phyloP scores from a whole-genome alignment of 1,140 invertebrate genomes.

The Dryas iulia region DNA sequence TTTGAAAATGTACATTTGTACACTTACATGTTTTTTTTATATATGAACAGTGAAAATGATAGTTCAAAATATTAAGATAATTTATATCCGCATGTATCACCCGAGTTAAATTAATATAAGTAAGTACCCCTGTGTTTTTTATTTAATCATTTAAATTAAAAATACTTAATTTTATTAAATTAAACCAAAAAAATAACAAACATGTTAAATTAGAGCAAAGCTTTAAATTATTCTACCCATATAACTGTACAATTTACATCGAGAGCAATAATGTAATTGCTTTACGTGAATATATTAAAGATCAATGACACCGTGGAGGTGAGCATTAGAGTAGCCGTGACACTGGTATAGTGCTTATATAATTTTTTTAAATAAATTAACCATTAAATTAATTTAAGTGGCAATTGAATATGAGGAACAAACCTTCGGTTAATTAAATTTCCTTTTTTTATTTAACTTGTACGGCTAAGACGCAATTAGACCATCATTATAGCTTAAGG shows the following conservation, averaged over 20 bases:
- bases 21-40: too few relatives aligned
- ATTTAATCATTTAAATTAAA: too few relatives aligned
- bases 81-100: too few relatives aligned
- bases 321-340: conserved; percentile 28
- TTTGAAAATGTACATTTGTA: too few relatives aligned
- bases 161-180: too few relatives aligned
- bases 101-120: too few relatives aligned
- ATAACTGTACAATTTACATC: background rate
- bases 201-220: background rate
- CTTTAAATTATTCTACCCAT: background rate
- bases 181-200: background rate
- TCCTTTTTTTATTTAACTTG: conserved; percentile 13
- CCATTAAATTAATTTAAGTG: conserved; percentile 17
- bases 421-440: conserved; percentile 16
- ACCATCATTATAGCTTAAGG: conserved; percentile 13
- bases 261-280: conserved; percentile 7
- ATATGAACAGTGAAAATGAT: too few relatives aligned
- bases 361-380: conserved; percentile 27
- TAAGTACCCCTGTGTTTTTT: too few relatives aligned
- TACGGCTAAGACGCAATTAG: background rate
- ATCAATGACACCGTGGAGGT: conserved; percentile 30
- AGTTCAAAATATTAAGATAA: too few relatives aligned
- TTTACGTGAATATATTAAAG: conserved; percentile 18
- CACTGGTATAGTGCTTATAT: conserved; percentile 27
- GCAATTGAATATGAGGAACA: conserved; percentile 18